Evolutionary conservation across 2,797 vertebrate genomes (phyloP), one percentile per base, ranked within the genome.

Genomic region (Leptatherina wallacei): DNA sequence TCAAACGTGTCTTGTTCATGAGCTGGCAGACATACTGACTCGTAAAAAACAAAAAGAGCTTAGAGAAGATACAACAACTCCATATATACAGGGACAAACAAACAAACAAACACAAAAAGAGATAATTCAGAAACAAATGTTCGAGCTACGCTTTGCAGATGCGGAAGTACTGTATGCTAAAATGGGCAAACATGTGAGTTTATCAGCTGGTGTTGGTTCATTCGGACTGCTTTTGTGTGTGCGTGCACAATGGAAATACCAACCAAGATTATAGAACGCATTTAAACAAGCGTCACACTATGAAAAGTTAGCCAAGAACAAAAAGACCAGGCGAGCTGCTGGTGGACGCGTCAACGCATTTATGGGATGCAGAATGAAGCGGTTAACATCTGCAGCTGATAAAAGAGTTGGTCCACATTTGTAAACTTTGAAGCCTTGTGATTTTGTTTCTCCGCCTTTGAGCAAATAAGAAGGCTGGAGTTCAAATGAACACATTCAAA

Each of bases 191-290:
- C 13, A 0, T 57, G 78, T 71, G 78, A 91, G 86, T 90, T 92
- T 90, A 87, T 84, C 54, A 88, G 89, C 89, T 93, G 91, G 88
- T 91, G 92, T 88, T 88, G 86, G 86, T 85, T 84, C 75, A 32
- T 29, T 73, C 67, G 70, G 81, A 82, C 61, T 60, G 42, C 9
- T 77, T 54, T 62, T 73, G 33, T 22, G 9, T 11, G 35, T 54
- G 22, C 30, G n/a, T 32, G 38, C n/a, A 54, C 2, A 38, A 77
- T 36, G 73, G 20, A 73, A 72, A 72, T 11, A 13, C 27, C 40
- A 54, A 74, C 22, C 29, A 52, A 60, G 54, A 60, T n/a, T 57
- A 66, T 29, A 71, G 62, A 14, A 30, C 74, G 75, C 60, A 29
- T 61, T 71, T 18, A 22, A 64, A 70, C 44, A 22, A 47, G 57